Percentiles rank a stretch among this genome's conserved stretches.
Evolutionary conservation across 2,888 invertebrate genomes (phyloP).

Genomic region (Dynastes grantii): DNA sequence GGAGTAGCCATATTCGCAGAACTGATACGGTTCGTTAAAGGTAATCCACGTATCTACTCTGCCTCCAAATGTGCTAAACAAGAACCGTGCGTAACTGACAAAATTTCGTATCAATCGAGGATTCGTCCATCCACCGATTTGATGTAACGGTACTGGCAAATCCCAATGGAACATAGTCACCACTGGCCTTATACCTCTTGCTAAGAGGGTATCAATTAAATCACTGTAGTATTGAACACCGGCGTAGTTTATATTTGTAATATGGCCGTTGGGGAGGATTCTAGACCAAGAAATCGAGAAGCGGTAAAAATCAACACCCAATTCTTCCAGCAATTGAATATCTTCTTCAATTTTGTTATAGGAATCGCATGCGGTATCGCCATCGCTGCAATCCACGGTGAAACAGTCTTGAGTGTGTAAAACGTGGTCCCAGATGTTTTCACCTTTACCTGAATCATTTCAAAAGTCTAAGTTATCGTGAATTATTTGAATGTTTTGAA

Average conservation of each 20-base stretch:
- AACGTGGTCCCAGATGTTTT: constrained; percentile 73
- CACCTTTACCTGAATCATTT: constrained; percentile 69
- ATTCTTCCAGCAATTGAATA: constrained; percentile 58
- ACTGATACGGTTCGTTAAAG: not conserved
- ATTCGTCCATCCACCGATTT: constrained; percentile 77
- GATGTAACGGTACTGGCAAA: constrained; percentile 75
- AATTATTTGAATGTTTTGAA: no score
- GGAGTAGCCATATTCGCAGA: not conserved
- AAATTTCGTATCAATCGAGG: constrained; percentile 75
- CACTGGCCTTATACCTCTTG: constrained; percentile 73
- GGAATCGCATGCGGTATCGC: constrained; percentile 62
- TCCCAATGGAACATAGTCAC: constrained; percentile 80
- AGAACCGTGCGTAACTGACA: constrained; percentile 74
- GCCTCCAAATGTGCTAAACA: constrained; percentile 65
- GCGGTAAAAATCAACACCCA: constrained; percentile 69
- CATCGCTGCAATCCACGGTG: constrained; percentile 57
- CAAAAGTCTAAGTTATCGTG: no score
- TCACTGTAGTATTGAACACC: constrained; percentile 78
- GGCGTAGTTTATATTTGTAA: constrained; percentile 74
- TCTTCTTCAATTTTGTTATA: constrained; percentile 61
- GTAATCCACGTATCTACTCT: constrained; percentile 55
- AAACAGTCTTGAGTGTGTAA: constrained; percentile 67
- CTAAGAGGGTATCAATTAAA: constrained; percentile 74
- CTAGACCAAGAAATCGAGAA: constrained; percentile 78
- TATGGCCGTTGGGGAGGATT: constrained; percentile 75